Evolutionary conservation across 2,113 vertebrate genomes (phyloP).

Genomic region (Potamarius usumacintae): DNA sequence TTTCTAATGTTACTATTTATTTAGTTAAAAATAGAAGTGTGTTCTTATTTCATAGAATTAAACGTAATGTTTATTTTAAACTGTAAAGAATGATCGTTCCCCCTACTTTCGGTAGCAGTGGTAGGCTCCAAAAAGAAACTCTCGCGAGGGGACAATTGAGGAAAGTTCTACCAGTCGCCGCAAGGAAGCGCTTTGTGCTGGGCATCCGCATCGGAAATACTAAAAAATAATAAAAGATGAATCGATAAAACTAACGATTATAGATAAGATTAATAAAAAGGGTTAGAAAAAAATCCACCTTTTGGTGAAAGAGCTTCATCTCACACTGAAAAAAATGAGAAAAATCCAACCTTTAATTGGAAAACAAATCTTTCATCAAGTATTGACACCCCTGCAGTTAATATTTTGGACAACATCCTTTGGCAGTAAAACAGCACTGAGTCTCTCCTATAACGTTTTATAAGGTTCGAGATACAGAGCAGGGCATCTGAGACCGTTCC

Average conservation of each 20-base stretch:
- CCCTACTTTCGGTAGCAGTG: constrained; percentile 7
- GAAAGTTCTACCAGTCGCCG: neutral
- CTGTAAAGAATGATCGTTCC: neutral
- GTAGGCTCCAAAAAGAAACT: constrained; percentile 33
- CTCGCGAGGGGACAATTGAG: neutral
- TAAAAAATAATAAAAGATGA: neutral
- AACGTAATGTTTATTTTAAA: neutral
- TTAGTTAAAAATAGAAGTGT: fast-evolving
- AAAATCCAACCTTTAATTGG: too few relatives aligned
- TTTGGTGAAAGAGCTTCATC: too few relatives aligned
- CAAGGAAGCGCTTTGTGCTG: neutral
- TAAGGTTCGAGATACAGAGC: too few relatives aligned
- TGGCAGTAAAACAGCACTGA: too few relatives aligned
- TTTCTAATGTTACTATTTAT: fast-evolving
- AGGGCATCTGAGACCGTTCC: too few relatives aligned
- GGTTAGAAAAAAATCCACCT: too few relatives aligned
- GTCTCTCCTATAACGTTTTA: too few relatives aligned
- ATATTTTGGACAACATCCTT: too few relatives aligned
- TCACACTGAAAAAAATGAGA: too few relatives aligned
- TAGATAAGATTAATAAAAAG: too few relatives aligned
- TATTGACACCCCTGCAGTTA: too few relatives aligned
- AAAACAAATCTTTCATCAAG: too few relatives aligned
- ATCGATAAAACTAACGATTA: neutral
- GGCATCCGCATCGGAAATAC: neutral
- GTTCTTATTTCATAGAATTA: neutral